Conservation (phyloP, 2,113 vertebrate species). For the Dasyurus viverrinus region DNA sequence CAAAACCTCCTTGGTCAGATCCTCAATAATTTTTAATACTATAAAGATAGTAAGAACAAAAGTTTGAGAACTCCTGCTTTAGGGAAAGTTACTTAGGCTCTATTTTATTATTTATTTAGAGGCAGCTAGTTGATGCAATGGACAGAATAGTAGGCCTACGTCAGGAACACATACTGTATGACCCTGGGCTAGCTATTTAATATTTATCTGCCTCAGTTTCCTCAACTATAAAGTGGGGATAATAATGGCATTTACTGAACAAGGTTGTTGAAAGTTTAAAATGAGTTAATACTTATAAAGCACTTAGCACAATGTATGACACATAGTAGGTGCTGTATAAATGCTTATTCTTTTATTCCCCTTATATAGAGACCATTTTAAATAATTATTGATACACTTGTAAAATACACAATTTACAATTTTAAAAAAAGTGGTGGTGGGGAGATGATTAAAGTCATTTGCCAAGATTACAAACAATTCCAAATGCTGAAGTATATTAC, state of each 20-base stretch:
- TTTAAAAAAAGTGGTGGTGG: slow-evolving; percentile 1
- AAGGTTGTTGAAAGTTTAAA: background rate
- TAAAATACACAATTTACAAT: slow-evolving; percentile 54
- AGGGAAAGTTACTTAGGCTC: slow-evolving; percentile 69
- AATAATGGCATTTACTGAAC: background rate
- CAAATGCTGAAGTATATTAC: slow-evolving; percentile 61
- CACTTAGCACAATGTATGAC: background rate
- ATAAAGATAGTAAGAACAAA: no score
- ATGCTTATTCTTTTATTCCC: background rate
- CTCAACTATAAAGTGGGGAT: background rate
- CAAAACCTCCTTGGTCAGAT: no score
- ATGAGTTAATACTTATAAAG: background rate
- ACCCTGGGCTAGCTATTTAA: background rate
- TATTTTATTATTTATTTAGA: slow-evolving; percentile 47
- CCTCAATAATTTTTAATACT: no score
- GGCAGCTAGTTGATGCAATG: background rate
- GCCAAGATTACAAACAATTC: slow-evolving; percentile 57
- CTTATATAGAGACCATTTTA: slow-evolving; percentile 73
- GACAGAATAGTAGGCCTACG: background rate
- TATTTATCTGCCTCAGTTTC: background rate
- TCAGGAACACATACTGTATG: background rate
- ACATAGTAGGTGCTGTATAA: background rate
- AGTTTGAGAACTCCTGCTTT: no score
- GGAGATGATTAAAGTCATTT: slow-evolving; percentile 38
- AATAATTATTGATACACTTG: slow-evolving; percentile 52